Conservation (phyloP, 2,113 vertebrate species). For the Macrotus californicus region DNA sequence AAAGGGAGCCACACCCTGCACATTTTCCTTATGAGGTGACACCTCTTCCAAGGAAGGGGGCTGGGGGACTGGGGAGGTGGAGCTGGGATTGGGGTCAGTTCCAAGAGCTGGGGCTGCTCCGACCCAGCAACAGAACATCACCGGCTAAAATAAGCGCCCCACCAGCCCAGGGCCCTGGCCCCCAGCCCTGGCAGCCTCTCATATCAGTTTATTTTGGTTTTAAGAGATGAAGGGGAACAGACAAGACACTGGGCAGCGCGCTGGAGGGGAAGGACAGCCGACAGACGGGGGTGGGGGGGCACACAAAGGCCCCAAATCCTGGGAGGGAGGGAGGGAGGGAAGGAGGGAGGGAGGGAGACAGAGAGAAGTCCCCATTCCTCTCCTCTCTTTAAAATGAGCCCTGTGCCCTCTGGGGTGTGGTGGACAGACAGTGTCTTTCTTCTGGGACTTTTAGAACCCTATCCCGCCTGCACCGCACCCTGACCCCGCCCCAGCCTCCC, state of each 20-base stretch:
- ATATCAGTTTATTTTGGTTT: constrained; percentile 64
- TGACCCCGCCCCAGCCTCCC: not conserved
- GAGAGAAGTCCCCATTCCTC: not conserved
- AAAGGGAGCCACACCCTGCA: not conserved
- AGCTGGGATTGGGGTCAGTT: not conserved
- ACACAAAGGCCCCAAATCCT: not conserved
- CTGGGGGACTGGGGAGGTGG: not conserved
- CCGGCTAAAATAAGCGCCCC: constrained; percentile 60
- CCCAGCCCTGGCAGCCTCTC: constrained; percentile 26
- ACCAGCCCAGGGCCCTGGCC: constrained; percentile 31
- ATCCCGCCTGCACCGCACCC: no score
- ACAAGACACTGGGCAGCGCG: not conserved
- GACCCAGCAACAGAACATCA: constrained; percentile 38
- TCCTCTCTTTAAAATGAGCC: not conserved
- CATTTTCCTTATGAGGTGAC: not conserved
- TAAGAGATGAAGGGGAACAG: constrained; percentile 25
- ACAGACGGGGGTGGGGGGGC: not conserved
- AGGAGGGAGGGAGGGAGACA: not conserved
- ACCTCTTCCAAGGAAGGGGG: not conserved
- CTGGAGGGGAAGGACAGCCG: not conserved
- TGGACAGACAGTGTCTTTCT: rapidly evolving
- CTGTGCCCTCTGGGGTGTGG: not conserved
- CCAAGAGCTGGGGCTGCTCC: constrained; percentile 6
- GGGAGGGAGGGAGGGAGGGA: not conserved
- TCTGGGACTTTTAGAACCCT: not conserved